Evolutionary conservation across 2,888 invertebrate genomes (phyloP), one percentile per base, ranked within the genome.

Genomic region (Andrena bucephala): DNA sequence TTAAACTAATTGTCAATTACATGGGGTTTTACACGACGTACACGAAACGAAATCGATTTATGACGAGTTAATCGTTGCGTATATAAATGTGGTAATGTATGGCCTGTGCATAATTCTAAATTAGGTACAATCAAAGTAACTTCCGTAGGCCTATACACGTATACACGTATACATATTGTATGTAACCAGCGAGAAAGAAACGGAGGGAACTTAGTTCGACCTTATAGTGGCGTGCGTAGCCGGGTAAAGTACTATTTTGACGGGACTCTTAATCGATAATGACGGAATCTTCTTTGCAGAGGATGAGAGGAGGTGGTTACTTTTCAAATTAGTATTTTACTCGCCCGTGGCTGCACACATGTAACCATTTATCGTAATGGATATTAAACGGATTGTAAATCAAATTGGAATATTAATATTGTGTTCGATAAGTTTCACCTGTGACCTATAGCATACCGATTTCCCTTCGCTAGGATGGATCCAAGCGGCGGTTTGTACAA

Each of bases 51-150:
- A 57, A 73, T 33, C 31, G 33, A 29, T 42, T 33, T 29, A 66
- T n/a, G 20, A 24, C 20, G 66, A 33, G 57, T 27, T 27, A 71
- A 69, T 52, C n/a, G 54, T 77, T 62, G 69, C 50, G 65, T 74
- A 69, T 52, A 85, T 81, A 80, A 59, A 83, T 85, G 87, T 88
- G 82, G 57, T 67, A 82, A 86, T 87, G 83, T 88, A 86, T 82
- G 88, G 85, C 88, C 89, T 89, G 84, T 85, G 88, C 84, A 86
- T 89, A 87, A 89, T 89, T 89, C 89, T 89, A 89, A 89, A 89
- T 89, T 89, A 89, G 88, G 48, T 89, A 89, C 82, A 81, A 87
- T 84, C 83, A 79, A 83, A 83, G 68, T 87, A 84, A 86, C 81
- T 78, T 84, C 60, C 76, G 80, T 88, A 88, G 87, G 84, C 80